Conservation (phyloP, 2,113 vertebrate species). For the Pteronura brasiliensis region DNA sequence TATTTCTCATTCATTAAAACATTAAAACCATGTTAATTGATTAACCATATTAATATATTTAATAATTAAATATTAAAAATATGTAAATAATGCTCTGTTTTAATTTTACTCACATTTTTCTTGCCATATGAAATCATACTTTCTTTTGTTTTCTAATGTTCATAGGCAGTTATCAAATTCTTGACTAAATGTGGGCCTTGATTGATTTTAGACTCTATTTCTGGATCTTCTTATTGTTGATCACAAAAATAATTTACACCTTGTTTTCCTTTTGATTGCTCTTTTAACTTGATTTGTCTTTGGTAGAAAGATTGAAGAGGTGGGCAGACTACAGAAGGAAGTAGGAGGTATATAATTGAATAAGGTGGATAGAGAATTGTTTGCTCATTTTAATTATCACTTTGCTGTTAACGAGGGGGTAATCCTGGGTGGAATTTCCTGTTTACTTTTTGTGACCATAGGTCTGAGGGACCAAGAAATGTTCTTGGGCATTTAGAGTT, state of each 20-base stretch:
- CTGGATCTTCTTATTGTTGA: neutral
- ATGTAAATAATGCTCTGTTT: constrained; percentile 3
- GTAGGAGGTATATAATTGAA: neutral
- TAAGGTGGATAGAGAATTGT: neutral
- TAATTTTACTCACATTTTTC: neutral
- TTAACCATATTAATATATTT: too few species aligned
- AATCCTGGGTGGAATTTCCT: neutral
- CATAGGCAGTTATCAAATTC: neutral
- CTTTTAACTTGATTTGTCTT: neutral
- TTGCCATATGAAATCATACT: neutral
- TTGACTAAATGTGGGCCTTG: neutral
- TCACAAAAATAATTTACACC: neutral
- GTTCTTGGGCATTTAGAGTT: neutral
- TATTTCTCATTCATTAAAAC: constrained; percentile 9
- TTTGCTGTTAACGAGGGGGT: neutral
- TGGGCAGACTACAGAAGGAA: neutral
- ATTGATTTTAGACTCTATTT: constrained; percentile 21
- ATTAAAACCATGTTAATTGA: neutral
- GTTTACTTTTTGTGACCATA: neutral
- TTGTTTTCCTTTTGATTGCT: constrained; percentile 11
- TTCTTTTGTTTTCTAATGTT: neutral
- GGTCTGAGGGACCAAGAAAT: neutral
- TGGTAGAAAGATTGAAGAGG: neutral
- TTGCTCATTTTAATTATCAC: neutral
- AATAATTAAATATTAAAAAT: neutral